Evolutionary conservation across 2,797 vertebrate genomes (phyloP), one percentile per base, ranked within the genome.

Genomic region (Gadopsis bispinosus): DNA sequence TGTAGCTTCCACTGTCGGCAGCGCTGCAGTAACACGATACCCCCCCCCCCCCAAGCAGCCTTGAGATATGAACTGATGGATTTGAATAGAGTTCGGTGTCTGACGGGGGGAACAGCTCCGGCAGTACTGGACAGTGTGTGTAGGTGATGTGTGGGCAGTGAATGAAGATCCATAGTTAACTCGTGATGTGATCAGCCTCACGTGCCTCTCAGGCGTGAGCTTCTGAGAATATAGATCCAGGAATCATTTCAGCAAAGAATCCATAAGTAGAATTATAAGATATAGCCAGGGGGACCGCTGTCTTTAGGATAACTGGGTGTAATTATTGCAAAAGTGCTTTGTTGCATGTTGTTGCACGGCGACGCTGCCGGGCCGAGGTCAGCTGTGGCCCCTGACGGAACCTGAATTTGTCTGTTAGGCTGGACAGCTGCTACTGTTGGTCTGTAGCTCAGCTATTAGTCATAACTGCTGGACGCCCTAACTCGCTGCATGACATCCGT

Each of bases 361-460:
- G 26, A 26, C 26, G 26, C 26, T 26, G 64, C 77, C 1, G 53
- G 47, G 20, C 73, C 31, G 69, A 73, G 13, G 71, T 68, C 51
- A 31, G 43, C 67, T 4, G 7, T 39, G 65, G 63, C 67, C 81
- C 22, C 47, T 26, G 50, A 56, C 62, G 54, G 31, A 61, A 67
- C 33, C 60, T 16, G n/a, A 47, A 35, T 17, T 43, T 12, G 58
- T 53, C 22, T n/a, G 35, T 43, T 22, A 8, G 58, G 43, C 55
- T 31, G 10, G 19, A 37, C 53, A 66, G 66, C 69, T 58, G 63
- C 60, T 73, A 7, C 61, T 61, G 26, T 62, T 37, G 20, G 64
- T 61, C 69, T 68, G 26, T 19, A 66, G 81, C 63, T 77, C 74
- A 20, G 69, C 79, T n/a, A 51, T 75, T 73, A 69, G 51, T 73